These are phyloP conservation scores for Hydrolagus affinis DNA, from an alignment of 2,113 vertebrate genomes.

Conservation along the genomic window DNA sequence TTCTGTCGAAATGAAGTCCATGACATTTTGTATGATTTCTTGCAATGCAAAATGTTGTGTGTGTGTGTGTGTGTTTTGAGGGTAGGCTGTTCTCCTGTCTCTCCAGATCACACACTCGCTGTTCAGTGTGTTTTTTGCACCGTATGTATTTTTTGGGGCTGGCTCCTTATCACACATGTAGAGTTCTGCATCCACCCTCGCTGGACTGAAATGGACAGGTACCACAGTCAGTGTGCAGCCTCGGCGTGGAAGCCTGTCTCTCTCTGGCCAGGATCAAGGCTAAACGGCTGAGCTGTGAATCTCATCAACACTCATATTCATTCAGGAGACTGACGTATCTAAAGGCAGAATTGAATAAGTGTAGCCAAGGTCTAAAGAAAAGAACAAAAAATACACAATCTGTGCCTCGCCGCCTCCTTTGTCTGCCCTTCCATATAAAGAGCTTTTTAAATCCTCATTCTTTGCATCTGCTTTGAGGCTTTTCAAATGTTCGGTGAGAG, in stretches of 20 bases:
- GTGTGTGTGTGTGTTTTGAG: background rate
- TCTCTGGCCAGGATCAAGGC: constrained; percentile 16
- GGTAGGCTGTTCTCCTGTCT: background rate
- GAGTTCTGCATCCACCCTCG: background rate
- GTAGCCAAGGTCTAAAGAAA: constrained; percentile 39
- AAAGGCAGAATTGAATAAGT: constrained; percentile 42
- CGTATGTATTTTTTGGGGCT: background rate
- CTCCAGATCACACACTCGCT: background rate
- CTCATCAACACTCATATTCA: constrained; percentile 8
- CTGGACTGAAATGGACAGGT: background rate
- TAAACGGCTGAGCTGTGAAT: background rate
- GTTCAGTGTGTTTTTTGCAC: background rate
- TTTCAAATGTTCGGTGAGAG: constrained; percentile 55
- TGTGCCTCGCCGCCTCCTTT: constrained; percentile 72
- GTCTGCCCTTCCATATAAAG: constrained; percentile 56
- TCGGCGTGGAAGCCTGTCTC: background rate
- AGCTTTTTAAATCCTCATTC: constrained; percentile 46
- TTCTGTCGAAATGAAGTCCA: background rate
- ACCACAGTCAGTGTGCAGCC: background rate
- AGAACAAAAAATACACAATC: constrained; percentile 55
- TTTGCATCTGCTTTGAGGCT: constrained; percentile 66
- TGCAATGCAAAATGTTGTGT: background rate
- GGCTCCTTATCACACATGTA: background rate
- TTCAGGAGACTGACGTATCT: constrained; percentile 37
- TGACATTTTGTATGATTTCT: background rate